Evolutionary conservation across 2,797 vertebrate genomes (phyloP), one percentile per base, ranked within the genome.

Genomic region (Poecilia picta): DNA sequence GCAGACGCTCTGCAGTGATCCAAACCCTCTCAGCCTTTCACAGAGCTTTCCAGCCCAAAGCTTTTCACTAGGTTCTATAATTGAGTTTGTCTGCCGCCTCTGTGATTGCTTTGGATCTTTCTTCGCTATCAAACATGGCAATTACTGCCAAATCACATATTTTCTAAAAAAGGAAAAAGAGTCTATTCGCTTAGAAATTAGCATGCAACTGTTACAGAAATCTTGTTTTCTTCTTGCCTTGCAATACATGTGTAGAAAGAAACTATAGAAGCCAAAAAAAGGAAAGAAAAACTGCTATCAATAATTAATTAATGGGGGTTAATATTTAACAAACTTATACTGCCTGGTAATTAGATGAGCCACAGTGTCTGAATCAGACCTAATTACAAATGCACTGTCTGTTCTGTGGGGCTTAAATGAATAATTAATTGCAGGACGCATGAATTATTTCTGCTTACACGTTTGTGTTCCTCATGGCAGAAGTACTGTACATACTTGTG

Each of bases 311-410:
- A 92, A 94, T 90, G 79, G 72, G 90, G 93, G 94, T 93, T 95
- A 93, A 93, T 93, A 90, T 94, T 94, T 93, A 94, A 94, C 94
- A 94, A 94, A 94, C 92, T 92, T 93, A 92, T 91, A 92, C 92
- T 88, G 87, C 84, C 85, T 92, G 84, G 91, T 94, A 94, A 95
- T 95, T 92, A 94, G 92, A 94, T 91, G 92, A 93, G 91, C 92
- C 79, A 91, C 92, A 89, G 89, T 92, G 85, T 92, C 87, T 91
- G 92, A 93, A 90, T 91, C 91, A 92, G 90, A 90, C 89, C 92
- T 94, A 94, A 95, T 94, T 94, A 94, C 90, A 66, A 89, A 94
- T 89, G 78, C 89, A 82, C 83, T 90, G 89, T 92, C 92, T 92
- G 91, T 93, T 93, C 91, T 92, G 81, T 91, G 89, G 85, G 90